A percentile compares a stretch with the other conserved stretches of the same genome.
Evolutionary conservation across 1,140 invertebrate species (phyloP).

Genomic region (Asobara japonica): DNA sequence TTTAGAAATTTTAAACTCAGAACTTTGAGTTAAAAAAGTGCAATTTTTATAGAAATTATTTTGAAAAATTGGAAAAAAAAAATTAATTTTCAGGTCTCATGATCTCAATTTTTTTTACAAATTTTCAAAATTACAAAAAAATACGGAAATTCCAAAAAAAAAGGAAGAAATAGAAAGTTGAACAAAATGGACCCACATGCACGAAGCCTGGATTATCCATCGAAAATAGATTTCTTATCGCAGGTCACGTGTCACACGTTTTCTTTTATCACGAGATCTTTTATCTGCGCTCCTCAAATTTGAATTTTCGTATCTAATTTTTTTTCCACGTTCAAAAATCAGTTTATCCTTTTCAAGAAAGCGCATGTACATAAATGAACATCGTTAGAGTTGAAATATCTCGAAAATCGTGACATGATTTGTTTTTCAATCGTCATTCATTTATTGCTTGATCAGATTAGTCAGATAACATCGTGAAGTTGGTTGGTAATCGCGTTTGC

Average conservation of each 20-base stretch:
- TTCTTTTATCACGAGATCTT: not conserved
- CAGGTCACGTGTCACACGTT: slow-evolving; percentile 31
- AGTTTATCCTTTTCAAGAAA: no score
- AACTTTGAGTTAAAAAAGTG: not conserved
- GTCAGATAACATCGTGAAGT: no score
- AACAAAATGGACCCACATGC: slow-evolving; percentile 2
- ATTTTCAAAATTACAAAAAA: no score
- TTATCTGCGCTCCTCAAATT: not conserved
- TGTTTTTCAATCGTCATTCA: no score
- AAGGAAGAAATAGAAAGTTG: slow-evolving; percentile 4
- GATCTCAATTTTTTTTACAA: not conserved
- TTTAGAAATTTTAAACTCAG: no score
- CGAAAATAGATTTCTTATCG: slow-evolving; percentile 36
- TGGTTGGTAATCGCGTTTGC: no score
- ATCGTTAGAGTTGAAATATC: no score
- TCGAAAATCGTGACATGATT: no score
- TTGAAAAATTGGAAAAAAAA: slow-evolving; percentile 1
- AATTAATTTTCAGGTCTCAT: not conserved
- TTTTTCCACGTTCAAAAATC: not conserved
- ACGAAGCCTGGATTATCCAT: slow-evolving; percentile 26
- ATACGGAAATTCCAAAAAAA: not conserved
- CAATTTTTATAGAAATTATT: no score
- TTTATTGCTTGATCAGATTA: no score
- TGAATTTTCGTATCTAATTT: not conserved
- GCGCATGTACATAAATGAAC: no score